Percentiles rank a stretch among this genome's conserved stretches.
Evolutionary conservation across 2,888 invertebrate genomes (phyloP).

Genomic region (Kryphioiulus occultus): DNA sequence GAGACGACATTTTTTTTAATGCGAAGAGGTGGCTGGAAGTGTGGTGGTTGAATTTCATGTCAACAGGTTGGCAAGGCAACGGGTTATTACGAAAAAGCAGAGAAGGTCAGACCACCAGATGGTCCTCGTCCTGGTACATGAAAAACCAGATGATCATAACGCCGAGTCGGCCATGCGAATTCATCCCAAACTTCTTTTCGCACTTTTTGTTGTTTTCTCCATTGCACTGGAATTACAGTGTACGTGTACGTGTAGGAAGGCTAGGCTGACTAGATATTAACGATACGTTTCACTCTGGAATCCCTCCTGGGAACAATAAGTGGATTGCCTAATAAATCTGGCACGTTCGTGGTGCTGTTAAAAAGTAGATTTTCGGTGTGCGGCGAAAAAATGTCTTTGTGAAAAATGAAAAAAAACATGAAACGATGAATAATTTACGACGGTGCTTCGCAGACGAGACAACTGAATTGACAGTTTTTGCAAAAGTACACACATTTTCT

Average conservation of each 20-base stretch:
- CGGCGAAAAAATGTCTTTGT: no score
- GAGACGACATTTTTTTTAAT: not conserved
- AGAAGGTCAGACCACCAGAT: not conserved
- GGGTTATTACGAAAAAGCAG: not conserved
- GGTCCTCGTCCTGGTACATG: not conserved
- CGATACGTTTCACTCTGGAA: not conserved
- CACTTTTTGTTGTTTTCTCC: not conserved
- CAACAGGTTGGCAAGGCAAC: conserved; percentile 9
- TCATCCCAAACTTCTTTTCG: not conserved
- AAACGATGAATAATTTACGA: not conserved
- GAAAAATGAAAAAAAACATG: not conserved
- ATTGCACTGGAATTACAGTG: not conserved
- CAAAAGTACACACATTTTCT: no score
- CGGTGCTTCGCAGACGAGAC: not conserved
- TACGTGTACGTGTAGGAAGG: no score
- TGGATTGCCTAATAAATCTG: not conserved
- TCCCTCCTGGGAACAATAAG: not conserved
- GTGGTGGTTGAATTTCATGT: not conserved
- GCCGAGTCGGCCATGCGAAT: not conserved
- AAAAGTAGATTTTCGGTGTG: not conserved
- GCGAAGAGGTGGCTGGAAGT: not conserved
- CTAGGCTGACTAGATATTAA: not conserved
- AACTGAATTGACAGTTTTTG: no score
- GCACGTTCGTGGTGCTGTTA: not conserved
- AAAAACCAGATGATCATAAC: not conserved